phyloP scores from a whole-genome alignment of 2,113 vertebrate genomes.

The Marmota monax region DNA sequence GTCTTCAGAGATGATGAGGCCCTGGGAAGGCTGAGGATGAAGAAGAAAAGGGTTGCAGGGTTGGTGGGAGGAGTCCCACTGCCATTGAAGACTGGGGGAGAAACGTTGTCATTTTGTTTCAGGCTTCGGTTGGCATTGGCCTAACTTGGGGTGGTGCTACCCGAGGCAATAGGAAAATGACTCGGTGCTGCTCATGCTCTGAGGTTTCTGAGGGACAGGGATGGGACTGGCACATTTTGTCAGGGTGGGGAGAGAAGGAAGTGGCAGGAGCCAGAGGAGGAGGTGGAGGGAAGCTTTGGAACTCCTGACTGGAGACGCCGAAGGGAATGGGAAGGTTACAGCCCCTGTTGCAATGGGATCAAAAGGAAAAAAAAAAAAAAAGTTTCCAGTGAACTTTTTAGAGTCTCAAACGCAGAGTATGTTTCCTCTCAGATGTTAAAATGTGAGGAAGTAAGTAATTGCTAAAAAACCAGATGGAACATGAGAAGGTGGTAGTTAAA shows the following conservation, averaged over 20 bases:
- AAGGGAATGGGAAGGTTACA: neutral
- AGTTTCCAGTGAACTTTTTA: neutral
- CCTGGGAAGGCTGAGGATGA: neutral
- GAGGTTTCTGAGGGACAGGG: too few relatives aligned
- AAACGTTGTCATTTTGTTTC: too few relatives aligned
- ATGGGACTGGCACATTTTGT: neutral
- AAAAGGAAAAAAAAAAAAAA: neutral
- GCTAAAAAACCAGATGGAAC: neutral
- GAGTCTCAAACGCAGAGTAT: neutral
- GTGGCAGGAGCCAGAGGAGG: neutral
- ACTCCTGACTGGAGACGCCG: neutral
- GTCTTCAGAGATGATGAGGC: neutral
- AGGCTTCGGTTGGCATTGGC: neutral
- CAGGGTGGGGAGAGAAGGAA: neutral
- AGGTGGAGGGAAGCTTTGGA: neutral
- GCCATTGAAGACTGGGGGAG: neutral
- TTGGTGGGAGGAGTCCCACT: fast-evolving
- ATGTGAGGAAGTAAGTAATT: neutral
- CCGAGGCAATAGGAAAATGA: neutral
- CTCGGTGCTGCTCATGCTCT: too few relatives aligned
- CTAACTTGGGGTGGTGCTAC: neutral
- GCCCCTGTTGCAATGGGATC: neutral
- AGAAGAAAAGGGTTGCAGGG: neutral
- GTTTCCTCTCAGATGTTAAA: neutral
- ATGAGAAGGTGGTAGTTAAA: neutral